Base-by-base conservation (phyloP, 2,888 invertebrate species). In the Polylopha cassiicola region DNA sequence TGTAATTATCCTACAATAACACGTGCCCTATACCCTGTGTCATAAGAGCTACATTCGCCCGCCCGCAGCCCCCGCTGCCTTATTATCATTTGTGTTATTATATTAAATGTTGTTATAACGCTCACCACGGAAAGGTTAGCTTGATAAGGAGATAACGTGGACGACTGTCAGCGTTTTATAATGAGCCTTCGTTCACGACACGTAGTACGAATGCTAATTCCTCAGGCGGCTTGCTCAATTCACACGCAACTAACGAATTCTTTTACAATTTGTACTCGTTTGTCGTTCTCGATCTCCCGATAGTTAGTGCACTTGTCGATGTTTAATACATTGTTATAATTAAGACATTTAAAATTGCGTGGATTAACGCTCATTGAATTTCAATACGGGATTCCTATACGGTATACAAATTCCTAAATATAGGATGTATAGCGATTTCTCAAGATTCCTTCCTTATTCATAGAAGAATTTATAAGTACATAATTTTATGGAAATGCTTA, bases 11-110 rank as follows among this genome's bases (percentile, higher is more conserved):
- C 78, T 77, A 76, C 75, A 74, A 63, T 65, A 65, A 27, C 36
- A 30, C 10, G 23, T 34, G 26, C 26, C 27, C 36, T 36, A 33
- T 18, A 24, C 16, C 10, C 20, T 11, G 20, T 3, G 13, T 20
- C 23, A 26, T 41, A 41, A 34, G 20, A 16, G 16, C 14, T 8
- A 4, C 24, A 30, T 41, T 41, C 9, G 20, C 9, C 17, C 7
- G 34, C 6, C 8, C 9, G 18, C 2, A 15, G 62, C 61, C 64
- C 59, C 62, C 60, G 61, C 71, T 65, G 67, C 64, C 78, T 82
- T 73, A 82, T 82, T 81, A 80, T 79, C 73, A 76, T 81, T 79
- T 70, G 67, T 71, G 77, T 79, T 81, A 80, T 79, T 73, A 78
- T 79, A 80, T 77, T 76, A 79, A 79, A 80, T 75, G 70, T 79